Evolutionary conservation across 2,888 invertebrate genomes (phyloP).

Genomic region (Caprella mutica): DNA sequence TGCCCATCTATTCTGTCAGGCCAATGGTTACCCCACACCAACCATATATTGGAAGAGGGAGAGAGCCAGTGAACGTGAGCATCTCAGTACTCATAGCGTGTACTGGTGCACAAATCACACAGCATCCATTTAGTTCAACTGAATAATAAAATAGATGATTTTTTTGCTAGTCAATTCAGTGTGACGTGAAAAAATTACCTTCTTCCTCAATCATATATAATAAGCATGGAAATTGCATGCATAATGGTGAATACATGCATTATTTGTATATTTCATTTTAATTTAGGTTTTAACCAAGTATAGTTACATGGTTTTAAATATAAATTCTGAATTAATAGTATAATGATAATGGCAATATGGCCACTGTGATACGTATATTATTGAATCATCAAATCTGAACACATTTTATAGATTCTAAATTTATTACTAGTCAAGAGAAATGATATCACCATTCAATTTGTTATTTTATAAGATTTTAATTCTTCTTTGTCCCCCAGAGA

Average conservation of each 20-base stretch:
- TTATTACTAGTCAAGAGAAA: no score
- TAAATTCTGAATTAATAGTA: neutral
- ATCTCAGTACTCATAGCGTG: neutral
- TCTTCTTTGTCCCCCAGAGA: no score
- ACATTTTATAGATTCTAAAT: no score
- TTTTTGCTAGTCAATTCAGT: no score
- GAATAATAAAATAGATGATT: neutral
- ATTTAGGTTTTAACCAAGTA: neutral
- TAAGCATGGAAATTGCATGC: neutral
- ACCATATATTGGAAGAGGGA: constrained; percentile 27
- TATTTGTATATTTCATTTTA: neutral
- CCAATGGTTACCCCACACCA: constrained; percentile 18
- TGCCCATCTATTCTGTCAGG: constrained; percentile 24
- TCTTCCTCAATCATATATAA: no score
- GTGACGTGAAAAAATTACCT: no score
- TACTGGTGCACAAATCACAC: neutral
- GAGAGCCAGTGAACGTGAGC: neutral
- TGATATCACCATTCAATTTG: no score
- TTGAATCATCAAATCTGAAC: no score
- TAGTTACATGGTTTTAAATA: constrained; percentile 5
- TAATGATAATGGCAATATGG: neutral
- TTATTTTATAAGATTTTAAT: no score
- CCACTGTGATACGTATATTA: neutral
- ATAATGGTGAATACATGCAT: neutral
- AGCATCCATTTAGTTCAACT: no score